A percentile compares a stretch with the other conserved stretches of the same genome.
Conservation (phyloP, 1,140 invertebrate species). For the Metaphire vulgaris region DNA sequence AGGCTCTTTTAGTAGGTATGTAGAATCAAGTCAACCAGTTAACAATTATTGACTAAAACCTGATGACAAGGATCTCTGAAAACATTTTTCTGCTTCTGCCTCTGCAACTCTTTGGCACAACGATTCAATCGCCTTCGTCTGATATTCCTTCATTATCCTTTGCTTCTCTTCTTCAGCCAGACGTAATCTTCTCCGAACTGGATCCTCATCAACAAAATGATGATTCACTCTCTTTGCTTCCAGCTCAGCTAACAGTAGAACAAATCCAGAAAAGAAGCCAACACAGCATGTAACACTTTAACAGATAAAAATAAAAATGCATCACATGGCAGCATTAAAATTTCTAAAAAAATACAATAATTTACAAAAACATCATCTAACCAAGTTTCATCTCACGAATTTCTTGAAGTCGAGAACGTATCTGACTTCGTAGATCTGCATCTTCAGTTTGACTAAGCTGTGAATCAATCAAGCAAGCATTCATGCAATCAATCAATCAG, state of each 20-base stretch:
- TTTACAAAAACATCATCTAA: too few species aligned
- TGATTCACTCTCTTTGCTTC: not conserved
- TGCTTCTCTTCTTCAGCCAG: slow-evolving; percentile 10
- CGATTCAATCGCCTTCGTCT: not conserved
- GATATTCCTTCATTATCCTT: not conserved
- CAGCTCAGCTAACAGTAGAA: not conserved
- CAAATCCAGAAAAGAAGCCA: too few species aligned
- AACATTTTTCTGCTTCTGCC: not conserved
- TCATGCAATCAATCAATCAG: too few species aligned
- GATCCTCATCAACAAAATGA: not conserved
- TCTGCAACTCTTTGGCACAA: not conserved
- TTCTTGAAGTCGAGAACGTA: not conserved
- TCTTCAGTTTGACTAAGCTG: not conserved
- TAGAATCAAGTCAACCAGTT: too few species aligned
- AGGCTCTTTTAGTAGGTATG: too few species aligned
- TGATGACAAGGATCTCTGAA: not conserved
- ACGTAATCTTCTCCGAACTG: not conserved
- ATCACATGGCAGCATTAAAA: too few species aligned
- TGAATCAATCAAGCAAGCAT: too few species aligned
- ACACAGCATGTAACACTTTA: too few species aligned
- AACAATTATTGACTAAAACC: too few species aligned
- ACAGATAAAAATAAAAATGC: too few species aligned
- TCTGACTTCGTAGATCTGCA: not conserved
- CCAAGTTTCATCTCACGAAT: not conserved
- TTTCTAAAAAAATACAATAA: too few species aligned